Conservation (phyloP, 2,113 vertebrate species). For the Epinephelus lanceolatus region DNA sequence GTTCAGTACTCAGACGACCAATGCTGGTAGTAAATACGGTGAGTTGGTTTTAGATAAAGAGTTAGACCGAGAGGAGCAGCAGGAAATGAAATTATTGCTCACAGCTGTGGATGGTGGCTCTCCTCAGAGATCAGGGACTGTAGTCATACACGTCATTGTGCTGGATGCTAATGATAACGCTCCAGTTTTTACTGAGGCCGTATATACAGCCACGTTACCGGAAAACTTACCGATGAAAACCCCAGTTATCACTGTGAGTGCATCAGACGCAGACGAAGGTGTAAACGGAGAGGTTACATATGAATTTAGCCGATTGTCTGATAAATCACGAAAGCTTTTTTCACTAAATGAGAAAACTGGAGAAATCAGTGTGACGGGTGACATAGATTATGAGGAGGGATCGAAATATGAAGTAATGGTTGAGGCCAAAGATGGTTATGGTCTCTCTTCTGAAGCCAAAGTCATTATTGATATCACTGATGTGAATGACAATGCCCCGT, state of each 20-base stretch:
- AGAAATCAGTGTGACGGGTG: constrained; percentile 43
- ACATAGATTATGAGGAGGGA: constrained; percentile 67
- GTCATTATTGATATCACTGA: constrained; percentile 80
- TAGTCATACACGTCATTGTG: constrained; percentile 67
- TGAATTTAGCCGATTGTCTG: constrained; percentile 63
- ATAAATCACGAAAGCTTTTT: constrained; percentile 41
- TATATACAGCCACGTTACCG: constrained; percentile 69
- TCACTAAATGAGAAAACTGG: constrained; percentile 54
- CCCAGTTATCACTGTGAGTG: constrained; percentile 80
- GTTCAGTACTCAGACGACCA: constrained; percentile 62
- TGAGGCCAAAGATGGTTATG: constrained; percentile 82
- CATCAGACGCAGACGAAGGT: constrained; percentile 82
- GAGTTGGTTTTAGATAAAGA: constrained; percentile 75
- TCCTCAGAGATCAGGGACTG: constrained; percentile 74
- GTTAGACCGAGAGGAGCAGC: constrained; percentile 71
- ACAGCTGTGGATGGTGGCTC: constrained; percentile 79
- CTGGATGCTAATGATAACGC: constrained; percentile 81
- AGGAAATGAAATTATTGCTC: constrained; percentile 71
- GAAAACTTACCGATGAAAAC: constrained; percentile 73
- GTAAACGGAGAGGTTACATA: constrained; percentile 68
- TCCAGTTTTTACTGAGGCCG: constrained; percentile 73
- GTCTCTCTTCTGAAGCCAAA: constrained; percentile 73
- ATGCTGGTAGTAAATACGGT: constrained; percentile 71
- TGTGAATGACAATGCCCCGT: constrained; percentile 84
- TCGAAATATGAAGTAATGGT: constrained; percentile 58